phyloP scores from a whole-genome alignment of 2,888 invertebrate genomes.

The Caradrina kadenii region DNA sequence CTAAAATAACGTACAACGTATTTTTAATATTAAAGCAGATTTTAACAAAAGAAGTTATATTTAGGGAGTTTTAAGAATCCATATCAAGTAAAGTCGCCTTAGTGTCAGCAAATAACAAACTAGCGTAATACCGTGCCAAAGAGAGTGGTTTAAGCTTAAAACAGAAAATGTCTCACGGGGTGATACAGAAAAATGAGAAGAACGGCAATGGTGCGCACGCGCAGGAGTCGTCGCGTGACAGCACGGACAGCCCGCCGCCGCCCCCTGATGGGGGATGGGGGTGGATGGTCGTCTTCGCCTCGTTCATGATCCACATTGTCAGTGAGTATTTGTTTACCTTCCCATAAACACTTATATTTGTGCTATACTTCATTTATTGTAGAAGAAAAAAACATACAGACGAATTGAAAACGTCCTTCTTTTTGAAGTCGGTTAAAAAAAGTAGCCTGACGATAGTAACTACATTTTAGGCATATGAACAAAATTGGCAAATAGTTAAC shows the following conservation, averaged over 20 bases:
- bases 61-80: constrained; percentile 61
- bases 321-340: constrained; percentile 92
- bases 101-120: constrained; percentile 54
- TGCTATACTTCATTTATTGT: no score
- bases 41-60: constrained; percentile 57
- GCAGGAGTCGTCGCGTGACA: constrained; percentile 76
- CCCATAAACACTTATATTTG: not conserved
- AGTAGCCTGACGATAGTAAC: no score
- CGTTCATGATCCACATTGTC: constrained; percentile 98
- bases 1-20: constrained; percentile 61
- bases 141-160: constrained; percentile 46
- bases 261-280: constrained; percentile 99
- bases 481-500: no score
- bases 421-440: no score
- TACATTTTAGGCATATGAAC: no score
- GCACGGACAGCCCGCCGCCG: constrained; percentile 88
- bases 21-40: constrained; percentile 61
- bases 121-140: constrained; percentile 65
- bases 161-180: constrained; percentile 85
- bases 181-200: constrained; percentile 80
- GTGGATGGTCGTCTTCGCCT: constrained; percentile 98
- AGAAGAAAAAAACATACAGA: no score
- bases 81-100: constrained; percentile 71
- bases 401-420: no score
- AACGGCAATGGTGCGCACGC: constrained; percentile 77